These are phyloP conservation scores for Eurytoma adleriae DNA, from an alignment of 2,888 invertebrate species.

Conservation along the genomic window DNA sequence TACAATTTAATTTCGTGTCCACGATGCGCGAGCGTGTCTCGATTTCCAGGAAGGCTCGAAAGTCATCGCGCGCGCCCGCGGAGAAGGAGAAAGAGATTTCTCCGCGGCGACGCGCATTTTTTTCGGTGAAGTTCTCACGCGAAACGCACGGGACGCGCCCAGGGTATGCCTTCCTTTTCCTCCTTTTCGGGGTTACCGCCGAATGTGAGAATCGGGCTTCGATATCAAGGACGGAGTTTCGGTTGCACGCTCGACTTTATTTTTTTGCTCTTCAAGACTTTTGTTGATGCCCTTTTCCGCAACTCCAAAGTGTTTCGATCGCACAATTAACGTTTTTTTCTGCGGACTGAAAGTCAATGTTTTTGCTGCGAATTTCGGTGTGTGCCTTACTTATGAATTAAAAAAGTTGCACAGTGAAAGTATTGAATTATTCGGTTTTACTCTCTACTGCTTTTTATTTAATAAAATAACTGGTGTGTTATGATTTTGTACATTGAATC, in stretches of 20 bases:
- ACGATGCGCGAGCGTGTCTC: background rate
- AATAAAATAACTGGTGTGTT: background rate
- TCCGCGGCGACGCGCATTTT: constrained; percentile 14
- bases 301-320: too few species aligned
- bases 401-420: constrained; percentile 15
- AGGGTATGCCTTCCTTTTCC: background rate
- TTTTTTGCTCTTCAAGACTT: background rate
- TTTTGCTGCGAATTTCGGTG: background rate
- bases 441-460: background rate
- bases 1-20: constrained; percentile 50
- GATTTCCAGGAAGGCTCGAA: constrained; percentile 50
- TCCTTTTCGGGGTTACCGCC: constrained; percentile 16
- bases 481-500: background rate
- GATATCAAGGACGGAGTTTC: constrained; percentile 42
- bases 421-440: constrained; percentile 12
- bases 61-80: constrained; percentile 26
- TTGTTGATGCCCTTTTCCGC: background rate
- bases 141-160: constrained; percentile 22
- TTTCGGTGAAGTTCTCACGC: constrained; percentile 35
- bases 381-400: background rate
- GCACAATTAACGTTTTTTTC: constrained; percentile 3
- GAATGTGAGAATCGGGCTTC: constrained; percentile 11
- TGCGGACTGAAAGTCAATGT: too few species aligned
- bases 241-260: too few species aligned
- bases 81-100: constrained; percentile 27